phyloP scores from a whole-genome alignment of 2,797 vertebrate species.

The Phaenicophaeus curvirostris region DNA sequence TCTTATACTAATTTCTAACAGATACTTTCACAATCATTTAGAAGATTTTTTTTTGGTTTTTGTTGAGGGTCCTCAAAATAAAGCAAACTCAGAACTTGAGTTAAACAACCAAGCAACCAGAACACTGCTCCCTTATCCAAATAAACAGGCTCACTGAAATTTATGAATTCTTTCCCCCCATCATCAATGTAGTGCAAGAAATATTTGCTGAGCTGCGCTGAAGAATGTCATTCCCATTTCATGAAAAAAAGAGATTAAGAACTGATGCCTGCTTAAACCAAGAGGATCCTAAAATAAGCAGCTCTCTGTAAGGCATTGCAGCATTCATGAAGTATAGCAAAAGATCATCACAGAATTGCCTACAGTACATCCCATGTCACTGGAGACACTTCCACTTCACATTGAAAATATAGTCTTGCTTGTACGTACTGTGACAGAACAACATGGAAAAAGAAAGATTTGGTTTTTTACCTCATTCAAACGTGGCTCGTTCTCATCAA shows the following conservation, averaged over 20 bases:
- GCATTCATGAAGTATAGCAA: neutral
- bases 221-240: neutral
- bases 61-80: neutral
- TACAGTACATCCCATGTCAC: neutral
- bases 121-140: neutral
- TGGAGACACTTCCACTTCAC: neutral
- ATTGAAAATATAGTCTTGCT: neutral
- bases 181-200: neutral
- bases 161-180: neutral
- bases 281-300: neutral
- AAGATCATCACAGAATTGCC: neutral
- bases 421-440: neutral
- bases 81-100: neutral
- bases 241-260: neutral
- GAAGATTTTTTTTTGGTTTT: neutral
- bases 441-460: neutral
- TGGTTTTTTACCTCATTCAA: constrained; percentile 79
- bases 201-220: neutral
- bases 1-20: neutral
- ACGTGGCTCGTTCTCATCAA: constrained; percentile 78
- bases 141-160: neutral
- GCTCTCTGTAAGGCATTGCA: neutral
- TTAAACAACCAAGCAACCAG: neutral
- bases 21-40: neutral
- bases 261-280: neutral